Evolutionary conservation across 2,888 invertebrate genomes (phyloP), one percentile per base, ranked within the genome.

Genomic region (Alitta virens): DNA sequence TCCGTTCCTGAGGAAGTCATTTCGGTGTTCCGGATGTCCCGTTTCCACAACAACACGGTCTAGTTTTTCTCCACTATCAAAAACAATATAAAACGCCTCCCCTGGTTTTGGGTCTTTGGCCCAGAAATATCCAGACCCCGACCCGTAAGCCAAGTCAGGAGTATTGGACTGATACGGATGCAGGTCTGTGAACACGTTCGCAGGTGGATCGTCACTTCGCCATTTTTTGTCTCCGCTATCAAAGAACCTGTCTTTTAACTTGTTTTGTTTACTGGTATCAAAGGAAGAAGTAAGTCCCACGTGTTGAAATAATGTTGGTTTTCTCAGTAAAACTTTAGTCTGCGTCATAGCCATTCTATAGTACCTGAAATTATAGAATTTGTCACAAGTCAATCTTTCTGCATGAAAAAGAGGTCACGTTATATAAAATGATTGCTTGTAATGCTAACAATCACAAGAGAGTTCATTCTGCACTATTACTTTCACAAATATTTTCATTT

Each of bases 141-240:
- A 51, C 7, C 38, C 54, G 55, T 82, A 83, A 3, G 80, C 79
- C 16, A 75, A 70, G 25, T 75, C 74, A 0, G 78, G 74, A 23
- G 69, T 65, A 65, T 75, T 74, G 26, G 72, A 70, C 26, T 74
- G 72, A 66, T 76, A 75, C 43, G 75, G 65, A 33, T 70, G 63
- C 66, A 83, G 75, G 27, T 76, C 75, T 3, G 82, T 80, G 16
- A 74, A 63, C 14, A 83, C 67, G 27, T 71, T 72, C 0, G 81
- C 83, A 2, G 74, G 67, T 0, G 83, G 83, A 65, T 82, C 80
- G 53, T 65, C 64, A 46, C 72, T 71, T 16, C 68, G 59, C 62
- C 64, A 68, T 27, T 50, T 62, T 42, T 63, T 55, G 12, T 38
- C 26, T 3, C 65, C 69, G 12, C 53, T 53, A 7, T 57, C 71